Percentiles rank a stretch among this genome's conserved stretches.
phyloP scores from a whole-genome alignment of 2,888 invertebrate genomes.

The Desoria tigrina region DNA sequence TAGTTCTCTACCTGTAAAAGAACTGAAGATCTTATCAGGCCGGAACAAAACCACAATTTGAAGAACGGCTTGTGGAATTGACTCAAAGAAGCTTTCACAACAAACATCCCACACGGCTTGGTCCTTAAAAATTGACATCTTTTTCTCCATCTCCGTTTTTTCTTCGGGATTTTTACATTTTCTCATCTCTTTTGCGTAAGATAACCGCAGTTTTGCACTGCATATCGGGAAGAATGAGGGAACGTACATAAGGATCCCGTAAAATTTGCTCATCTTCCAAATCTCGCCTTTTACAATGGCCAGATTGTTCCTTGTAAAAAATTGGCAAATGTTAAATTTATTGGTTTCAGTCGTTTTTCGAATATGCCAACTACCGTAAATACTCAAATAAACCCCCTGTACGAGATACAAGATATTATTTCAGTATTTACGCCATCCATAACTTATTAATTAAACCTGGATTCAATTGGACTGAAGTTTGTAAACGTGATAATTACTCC shows the following conservation, averaged over 20 bases:
- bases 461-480: conserved; percentile 17
- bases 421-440: too few species aligned
- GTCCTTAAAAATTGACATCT: conserved; percentile 17
- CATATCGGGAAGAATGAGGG: conserved; percentile 30
- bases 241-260: conserved; percentile 23
- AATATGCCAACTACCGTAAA: too few species aligned
- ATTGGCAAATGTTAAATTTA: neutral
- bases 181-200: conserved; percentile 11
- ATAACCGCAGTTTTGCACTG: conserved; percentile 14
- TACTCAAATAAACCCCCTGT: too few species aligned
- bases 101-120: conserved; percentile 25
- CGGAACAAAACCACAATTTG: conserved; percentile 15
- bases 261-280: conserved; percentile 23
- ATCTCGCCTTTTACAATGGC: conserved; percentile 16
- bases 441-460: conserved; percentile 5
- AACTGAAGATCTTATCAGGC: neutral
- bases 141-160: neutral
- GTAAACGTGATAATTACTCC: conserved; percentile 26
- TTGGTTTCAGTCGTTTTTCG: too few species aligned
- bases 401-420: too few species aligned
- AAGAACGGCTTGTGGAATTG: conserved; percentile 26
- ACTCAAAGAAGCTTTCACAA: conserved; percentile 27
- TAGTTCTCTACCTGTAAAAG: neutral
- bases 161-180: conserved; percentile 5
- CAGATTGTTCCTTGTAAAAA: neutral